phyloP scores from a whole-genome alignment of 1,140 invertebrate species.

The Drosophila varians region DNA sequence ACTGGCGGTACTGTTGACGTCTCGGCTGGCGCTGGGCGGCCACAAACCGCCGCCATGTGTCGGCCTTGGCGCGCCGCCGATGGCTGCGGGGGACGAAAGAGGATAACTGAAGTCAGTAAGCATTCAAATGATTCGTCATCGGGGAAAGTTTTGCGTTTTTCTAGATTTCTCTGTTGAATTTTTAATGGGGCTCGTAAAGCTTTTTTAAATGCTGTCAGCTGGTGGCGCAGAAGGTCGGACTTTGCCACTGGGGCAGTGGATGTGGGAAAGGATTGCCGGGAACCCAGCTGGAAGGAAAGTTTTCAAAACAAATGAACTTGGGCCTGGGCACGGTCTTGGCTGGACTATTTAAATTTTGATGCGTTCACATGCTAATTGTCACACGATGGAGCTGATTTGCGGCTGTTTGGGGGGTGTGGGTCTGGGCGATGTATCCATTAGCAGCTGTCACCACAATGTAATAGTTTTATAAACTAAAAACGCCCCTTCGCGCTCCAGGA shows the following conservation, averaged over 20 bases:
- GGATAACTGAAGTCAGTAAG: slow-evolving; percentile 30
- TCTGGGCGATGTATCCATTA: slow-evolving; percentile 26
- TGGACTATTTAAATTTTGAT: slow-evolving; percentile 58
- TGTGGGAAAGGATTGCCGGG: slow-evolving; percentile 35
- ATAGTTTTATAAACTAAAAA: slow-evolving; percentile 18
- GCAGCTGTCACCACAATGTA: slow-evolving; percentile 30
- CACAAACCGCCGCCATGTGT: slow-evolving; percentile 70
- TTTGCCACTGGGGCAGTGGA: slow-evolving; percentile 1
- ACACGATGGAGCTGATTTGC: slow-evolving; percentile 34
- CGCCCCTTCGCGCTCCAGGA: slow-evolving; percentile 8
- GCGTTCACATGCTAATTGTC: slow-evolving; percentile 57
- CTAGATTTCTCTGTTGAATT: slow-evolving; percentile 41
- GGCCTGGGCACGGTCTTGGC: slow-evolving; percentile 43
- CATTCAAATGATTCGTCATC: slow-evolving; percentile 56
- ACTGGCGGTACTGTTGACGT: slow-evolving; percentile 16
- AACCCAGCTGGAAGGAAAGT: slow-evolving; percentile 39
- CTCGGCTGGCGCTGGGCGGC: slow-evolving; percentile 42
- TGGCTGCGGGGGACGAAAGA: slow-evolving; percentile 35
- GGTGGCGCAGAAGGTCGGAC: slow-evolving; percentile 34
- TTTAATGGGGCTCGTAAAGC: slow-evolving; percentile 37
- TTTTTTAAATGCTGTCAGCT: slow-evolving; percentile 39
- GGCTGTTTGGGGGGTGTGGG: background rate
- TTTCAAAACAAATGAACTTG: slow-evolving; percentile 44
- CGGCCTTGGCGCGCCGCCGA: slow-evolving; percentile 62
- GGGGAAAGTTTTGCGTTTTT: slow-evolving; percentile 39